Base-by-base conservation (phyloP, 2,888 invertebrate genomes). In the Athripsodes cinereus region DNA sequence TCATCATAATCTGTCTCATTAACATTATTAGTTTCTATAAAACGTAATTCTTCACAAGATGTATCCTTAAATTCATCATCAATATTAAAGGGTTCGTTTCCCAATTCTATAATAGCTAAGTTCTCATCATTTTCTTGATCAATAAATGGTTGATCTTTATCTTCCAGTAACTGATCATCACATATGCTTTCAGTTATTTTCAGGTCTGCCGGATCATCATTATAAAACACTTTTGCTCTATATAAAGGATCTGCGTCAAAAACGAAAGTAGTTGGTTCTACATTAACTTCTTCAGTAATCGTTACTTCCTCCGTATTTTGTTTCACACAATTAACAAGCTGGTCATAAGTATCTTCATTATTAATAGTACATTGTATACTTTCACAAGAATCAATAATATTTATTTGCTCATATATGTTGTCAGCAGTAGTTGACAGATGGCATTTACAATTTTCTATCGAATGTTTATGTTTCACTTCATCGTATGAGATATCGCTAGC, bases 401-500 rank as follows among this genome's bases (percentile, higher is more conserved):
- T 55, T n/a, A 55, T 22, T 49, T 50, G 40, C n/a, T 56, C 56
- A 22, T 56, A 44, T n/a, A 26, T 18, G 22, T 22, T 20, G 19
- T 50, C 50, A 11, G 35, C 49, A 31, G 19, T 48, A n/a, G 20
- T 5, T 31, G 19, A 22, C 19, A 26, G 44, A n/a, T 51, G 52
- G 20, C 56, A 56, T 51, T 51, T 18, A 46, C 56, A 56, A 46
- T 56, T 52, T 56, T 51, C 51, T 44, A 52, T 2, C 40, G 19
- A 22, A 44, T 56, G 57, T 19, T 52, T 57, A 18, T 26, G 40
- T 53, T 53, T 53, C 19, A 58, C 49, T 21, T 49, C 49, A 5
- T 58, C 58, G 50, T 58, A 58, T 49, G 40, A 53, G 21, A 54
- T 54, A 13, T 44, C 46, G n/a, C 47, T 22, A n/a, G 19, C 47